Evolutionary conservation across 2,113 vertebrate species (phyloP).

Genomic region (Choloepus hoffmanni): DNA sequence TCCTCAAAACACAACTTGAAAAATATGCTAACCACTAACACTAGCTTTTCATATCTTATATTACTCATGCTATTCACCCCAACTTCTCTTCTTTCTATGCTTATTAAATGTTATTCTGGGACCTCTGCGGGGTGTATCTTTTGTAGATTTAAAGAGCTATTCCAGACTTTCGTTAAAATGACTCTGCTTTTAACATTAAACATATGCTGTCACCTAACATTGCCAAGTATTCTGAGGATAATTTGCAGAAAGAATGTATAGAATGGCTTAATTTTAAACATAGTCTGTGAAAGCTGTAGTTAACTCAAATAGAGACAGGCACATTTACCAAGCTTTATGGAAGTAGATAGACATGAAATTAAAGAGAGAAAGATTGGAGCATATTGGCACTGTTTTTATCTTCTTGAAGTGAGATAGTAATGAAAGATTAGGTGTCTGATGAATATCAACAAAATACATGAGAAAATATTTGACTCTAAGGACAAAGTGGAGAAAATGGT

Average conservation of each 20-base stretch:
- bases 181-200: slow-evolving; percentile 64
- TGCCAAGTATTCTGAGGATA: slow-evolving; percentile 70
- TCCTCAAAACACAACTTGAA: not conserved
- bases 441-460: not conserved
- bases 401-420: not conserved
- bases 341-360: slow-evolving; percentile 14
- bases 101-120: slow-evolving; percentile 59
- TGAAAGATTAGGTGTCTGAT: not conserved
- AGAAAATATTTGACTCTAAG: slow-evolving; percentile 1
- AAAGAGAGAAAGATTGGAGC: not conserved
- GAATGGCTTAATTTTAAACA: slow-evolving; percentile 55
- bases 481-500: not conserved
- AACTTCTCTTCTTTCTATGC: not conserved
- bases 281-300: not conserved
- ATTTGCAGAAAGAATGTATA: slow-evolving; percentile 61
- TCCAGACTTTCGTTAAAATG: slow-evolving; percentile 63
- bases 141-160: slow-evolving; percentile 49
- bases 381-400: not conserved
- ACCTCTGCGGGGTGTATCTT: not conserved
- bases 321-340: slow-evolving; percentile 1
- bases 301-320: slow-evolving; percentile 5
- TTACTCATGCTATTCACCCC: not conserved
- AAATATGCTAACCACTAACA: not conserved
- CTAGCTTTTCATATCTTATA: not conserved
- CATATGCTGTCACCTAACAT: slow-evolving; percentile 58